These are phyloP conservation scores for Lithosia quadra DNA, from an alignment of 2,888 invertebrate genomes.

Conservation along the genomic window DNA sequence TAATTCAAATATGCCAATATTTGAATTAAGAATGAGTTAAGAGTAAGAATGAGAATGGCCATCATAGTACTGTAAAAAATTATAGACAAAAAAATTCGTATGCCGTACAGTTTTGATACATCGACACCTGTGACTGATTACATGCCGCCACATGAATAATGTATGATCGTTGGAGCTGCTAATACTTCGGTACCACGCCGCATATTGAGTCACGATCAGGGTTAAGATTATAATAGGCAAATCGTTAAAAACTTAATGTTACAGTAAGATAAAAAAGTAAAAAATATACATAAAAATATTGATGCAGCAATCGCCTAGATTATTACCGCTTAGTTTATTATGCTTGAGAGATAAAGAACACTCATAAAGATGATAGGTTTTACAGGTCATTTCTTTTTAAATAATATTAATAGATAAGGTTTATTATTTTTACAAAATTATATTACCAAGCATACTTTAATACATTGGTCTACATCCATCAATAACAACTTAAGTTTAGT, in stretches of 20 bases:
- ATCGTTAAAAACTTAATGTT: conserved; percentile 17
- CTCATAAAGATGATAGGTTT: too few relatives aligned
- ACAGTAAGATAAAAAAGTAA: neutral
- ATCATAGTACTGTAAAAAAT: conserved; percentile 17
- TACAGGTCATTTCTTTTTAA: neutral
- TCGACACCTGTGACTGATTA: conserved; percentile 60
- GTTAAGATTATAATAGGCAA: conserved; percentile 17
- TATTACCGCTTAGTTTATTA: too few relatives aligned
- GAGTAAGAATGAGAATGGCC: too few relatives aligned
- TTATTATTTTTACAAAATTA: neutral
- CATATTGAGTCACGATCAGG: conserved; percentile 33
- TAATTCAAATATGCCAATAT: neutral
- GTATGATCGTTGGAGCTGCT: conserved; percentile 44
- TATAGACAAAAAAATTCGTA: conserved; percentile 32
- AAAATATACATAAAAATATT: neutral
- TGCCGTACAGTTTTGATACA: conserved; percentile 42
- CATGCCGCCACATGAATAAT: conserved; percentile 57
- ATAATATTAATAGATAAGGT: neutral
- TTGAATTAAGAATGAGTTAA: too few relatives aligned
- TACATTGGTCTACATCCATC: neutral
- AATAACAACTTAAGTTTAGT: neutral
- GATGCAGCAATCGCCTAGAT: neutral
- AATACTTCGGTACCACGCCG: conserved; percentile 38
- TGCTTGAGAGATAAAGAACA: neutral
- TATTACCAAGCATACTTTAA: too few relatives aligned